Base-by-base conservation (phyloP, 2,888 invertebrate species). In the Synanthedon andrenaeformis region DNA sequence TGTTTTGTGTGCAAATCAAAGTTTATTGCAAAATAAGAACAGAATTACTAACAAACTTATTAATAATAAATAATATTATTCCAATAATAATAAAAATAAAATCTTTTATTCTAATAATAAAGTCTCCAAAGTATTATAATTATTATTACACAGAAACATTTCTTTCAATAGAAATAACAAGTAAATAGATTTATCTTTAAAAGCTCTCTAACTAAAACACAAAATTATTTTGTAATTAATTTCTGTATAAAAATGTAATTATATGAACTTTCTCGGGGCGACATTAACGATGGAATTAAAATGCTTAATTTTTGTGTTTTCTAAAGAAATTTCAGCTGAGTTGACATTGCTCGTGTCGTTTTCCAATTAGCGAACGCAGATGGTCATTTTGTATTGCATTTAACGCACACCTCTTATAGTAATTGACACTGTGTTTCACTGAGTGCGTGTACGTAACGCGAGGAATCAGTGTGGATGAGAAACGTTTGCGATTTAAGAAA, bases 211-310 rank as follows among this genome's bases (percentile, higher is more conserved):
- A 35, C 2, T 35, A 35, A 45, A 45, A 45, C 11, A 45, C 12
- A 45, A 14, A 45, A 13, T 45, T 42, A 42, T 42, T 13, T 42
- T 45, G 13, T 45, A 45, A 45, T 53, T 54, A 54, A 51, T 56
- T 51, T 50, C 42, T 17, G 50, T 28, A 45, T n/a, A 55, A 56
- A 55, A 56, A 51, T 51, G 52, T 51, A 56, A 51, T 54, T 51
- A 41, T 53, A 13, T 49, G 50, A 49, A 51, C 52, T 51, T 49
- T 42, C 53, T 45, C 51, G 51, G 49, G 56, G 52, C 56, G 53
- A 53, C 53, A 53, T 56, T 55, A 56, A 56, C 55, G 52, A 35
- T 45, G 48, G 56, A 51, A 55, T 56, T 56, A 56, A 55, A 55
- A 56, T 55, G 41, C 56, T 51, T 53, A 51, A 52, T 52, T 54